A percentile compares a stretch with the other conserved stretches of the same genome.
Conservation (phyloP, 2,888 invertebrate genomes). For the Mythimna ferrago region DNA sequence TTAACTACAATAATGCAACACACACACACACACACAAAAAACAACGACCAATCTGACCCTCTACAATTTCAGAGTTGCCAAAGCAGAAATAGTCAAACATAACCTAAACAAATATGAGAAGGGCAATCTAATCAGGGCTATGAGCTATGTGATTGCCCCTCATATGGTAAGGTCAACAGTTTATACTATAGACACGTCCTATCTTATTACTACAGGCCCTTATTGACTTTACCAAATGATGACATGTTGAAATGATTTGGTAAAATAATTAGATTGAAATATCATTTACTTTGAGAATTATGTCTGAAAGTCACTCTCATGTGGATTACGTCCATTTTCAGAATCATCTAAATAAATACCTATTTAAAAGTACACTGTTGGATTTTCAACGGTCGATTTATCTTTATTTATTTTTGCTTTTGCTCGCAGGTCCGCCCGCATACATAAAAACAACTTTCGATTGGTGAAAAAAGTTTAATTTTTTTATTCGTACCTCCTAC, state of each 20-base stretch:
- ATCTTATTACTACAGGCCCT: background rate
- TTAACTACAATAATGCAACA: background rate
- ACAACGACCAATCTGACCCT: conserved; percentile 9
- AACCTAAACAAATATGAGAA: conserved; percentile 52
- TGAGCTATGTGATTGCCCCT: conserved; percentile 43
- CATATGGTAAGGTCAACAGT: conserved; percentile 47
- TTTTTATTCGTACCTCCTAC: too few relatives aligned
- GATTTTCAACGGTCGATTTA: background rate
- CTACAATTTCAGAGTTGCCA: conserved; percentile 29
- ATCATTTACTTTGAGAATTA: background rate
- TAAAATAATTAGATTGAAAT: background rate
- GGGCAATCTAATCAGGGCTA: conserved; percentile 55
- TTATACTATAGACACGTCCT: conserved; percentile 15
- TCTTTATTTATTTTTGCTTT: too few relatives aligned
- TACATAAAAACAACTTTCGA: too few relatives aligned
- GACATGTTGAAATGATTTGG: background rate
- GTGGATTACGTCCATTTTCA: background rate
- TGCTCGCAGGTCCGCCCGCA: too few relatives aligned
- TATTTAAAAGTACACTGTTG: background rate
- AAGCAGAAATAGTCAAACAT: conserved; percentile 46
- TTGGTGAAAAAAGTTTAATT: too few relatives aligned
- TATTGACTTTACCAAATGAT: conserved; percentile 20
- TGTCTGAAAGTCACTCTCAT: background rate
- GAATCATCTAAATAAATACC: background rate
- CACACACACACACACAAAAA: background rate